Conservation (phyloP, 1,140 invertebrate genomes). For the Drosophila parvula region DNA sequence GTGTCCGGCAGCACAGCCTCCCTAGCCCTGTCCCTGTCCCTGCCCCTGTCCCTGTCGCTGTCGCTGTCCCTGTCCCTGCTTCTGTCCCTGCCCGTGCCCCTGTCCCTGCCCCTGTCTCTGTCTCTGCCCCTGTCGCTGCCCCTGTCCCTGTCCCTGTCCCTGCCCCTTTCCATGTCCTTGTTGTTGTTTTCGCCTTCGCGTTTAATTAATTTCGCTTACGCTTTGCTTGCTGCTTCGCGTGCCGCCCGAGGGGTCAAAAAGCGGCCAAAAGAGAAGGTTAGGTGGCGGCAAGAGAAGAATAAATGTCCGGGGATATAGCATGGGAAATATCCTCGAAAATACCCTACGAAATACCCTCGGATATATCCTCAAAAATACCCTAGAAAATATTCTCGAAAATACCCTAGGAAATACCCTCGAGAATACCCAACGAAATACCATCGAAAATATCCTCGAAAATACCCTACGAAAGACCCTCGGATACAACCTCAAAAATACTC, state of each 20-base stretch:
- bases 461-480: neutral
- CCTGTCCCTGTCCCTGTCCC: neutral
- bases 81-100: neutral
- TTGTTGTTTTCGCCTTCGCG: slow-evolving; percentile 46
- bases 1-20: slow-evolving; percentile 2
- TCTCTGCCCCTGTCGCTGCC: neutral
- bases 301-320: neutral
- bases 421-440: too few species aligned
- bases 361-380: neutral
- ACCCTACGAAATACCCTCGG: neutral
- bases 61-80: neutral
- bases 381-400: neutral
- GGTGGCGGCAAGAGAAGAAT: neutral
- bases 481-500: neutral
- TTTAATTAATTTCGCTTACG: slow-evolving; percentile 73
- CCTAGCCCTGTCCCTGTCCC: neutral
- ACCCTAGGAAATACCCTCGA: neutral
- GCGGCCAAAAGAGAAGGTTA: neutral
- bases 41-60: neutral
- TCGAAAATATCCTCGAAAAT: neutral
- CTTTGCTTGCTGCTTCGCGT: slow-evolving; percentile 45
- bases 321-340: neutral
- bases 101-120: neutral
- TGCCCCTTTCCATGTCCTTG: neutral
- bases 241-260: slow-evolving; percentile 10